These are phyloP conservation scores for Theocolax elegans DNA, from an alignment of 1,140 invertebrate species.

Conservation along the genomic window DNA sequence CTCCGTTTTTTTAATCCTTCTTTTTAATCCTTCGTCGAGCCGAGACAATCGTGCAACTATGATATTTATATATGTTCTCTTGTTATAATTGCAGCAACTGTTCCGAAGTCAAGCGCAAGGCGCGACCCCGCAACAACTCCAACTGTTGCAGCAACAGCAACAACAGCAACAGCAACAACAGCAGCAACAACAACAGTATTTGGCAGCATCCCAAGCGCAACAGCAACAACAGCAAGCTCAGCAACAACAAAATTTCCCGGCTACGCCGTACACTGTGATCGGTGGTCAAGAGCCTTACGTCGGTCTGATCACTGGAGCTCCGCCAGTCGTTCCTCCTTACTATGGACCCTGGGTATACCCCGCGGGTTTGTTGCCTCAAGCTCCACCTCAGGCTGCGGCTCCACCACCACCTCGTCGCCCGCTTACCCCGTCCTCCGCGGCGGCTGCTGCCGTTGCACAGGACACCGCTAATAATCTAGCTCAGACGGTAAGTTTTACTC, in stretches of 20 bases:
- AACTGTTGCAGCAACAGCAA: slow-evolving; percentile 69
- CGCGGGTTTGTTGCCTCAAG: slow-evolving; percentile 79
- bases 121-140: slow-evolving; percentile 66
- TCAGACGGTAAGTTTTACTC: slow-evolving; percentile 65
- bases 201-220: slow-evolving; percentile 74
- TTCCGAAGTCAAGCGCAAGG: slow-evolving; percentile 83
- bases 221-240: slow-evolving; percentile 76
- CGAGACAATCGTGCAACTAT: too few species aligned
- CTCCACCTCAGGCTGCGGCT: slow-evolving; percentile 67
- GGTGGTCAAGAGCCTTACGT: slow-evolving; percentile 80
- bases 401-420: slow-evolving; percentile 76
- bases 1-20: background rate
- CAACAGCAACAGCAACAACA: slow-evolving; percentile 69
- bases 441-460: slow-evolving; percentile 68
- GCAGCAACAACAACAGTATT: slow-evolving; percentile 69
- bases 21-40: background rate
- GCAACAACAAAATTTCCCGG: slow-evolving; percentile 76
- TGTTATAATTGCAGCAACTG: slow-evolving; percentile 78
- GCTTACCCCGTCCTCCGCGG: slow-evolving; percentile 78
- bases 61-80: too few species aligned
- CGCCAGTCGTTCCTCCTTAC: slow-evolving; percentile 76
- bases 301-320: slow-evolving; percentile 73
- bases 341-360: slow-evolving; percentile 88
- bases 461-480: slow-evolving; percentile 70
- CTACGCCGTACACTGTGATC: slow-evolving; percentile 89